A percentile compares a stretch with the other conserved stretches of the same genome.
Evolutionary conservation across 2,113 vertebrate genomes (phyloP).

Genomic region (Pelecanoides urinatrix): DNA sequence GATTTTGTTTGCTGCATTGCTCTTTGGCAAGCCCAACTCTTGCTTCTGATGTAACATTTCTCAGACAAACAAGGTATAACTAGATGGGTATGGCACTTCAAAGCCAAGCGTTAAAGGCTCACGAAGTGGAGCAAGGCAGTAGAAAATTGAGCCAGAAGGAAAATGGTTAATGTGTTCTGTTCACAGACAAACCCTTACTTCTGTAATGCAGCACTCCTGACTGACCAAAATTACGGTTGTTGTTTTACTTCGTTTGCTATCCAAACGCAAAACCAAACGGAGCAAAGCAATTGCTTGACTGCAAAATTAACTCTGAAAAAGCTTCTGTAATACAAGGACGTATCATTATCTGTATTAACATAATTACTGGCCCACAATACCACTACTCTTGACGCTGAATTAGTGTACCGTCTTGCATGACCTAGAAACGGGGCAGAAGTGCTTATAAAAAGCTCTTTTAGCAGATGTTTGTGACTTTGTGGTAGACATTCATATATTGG

Average conservation of each 20-base stretch:
- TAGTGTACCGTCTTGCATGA: not conserved
- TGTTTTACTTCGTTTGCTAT: not conserved
- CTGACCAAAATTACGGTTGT: not conserved
- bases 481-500: not conserved
- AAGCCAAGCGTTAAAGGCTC: not conserved
- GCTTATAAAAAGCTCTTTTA: conserved; percentile 9
- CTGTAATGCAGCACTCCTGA: not conserved
- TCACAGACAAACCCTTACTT: not conserved
- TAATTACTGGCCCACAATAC: not conserved
- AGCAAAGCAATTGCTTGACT: not conserved
- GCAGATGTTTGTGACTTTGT: not conserved
- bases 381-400: conserved; percentile 1
- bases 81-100: not conserved
- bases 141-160: not conserved
- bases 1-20: not conserved
- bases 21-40: not conserved
- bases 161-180: not conserved
- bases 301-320: conserved; percentile 39
- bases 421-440: not conserved
- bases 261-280: not conserved
- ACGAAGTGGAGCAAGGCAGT: not conserved
- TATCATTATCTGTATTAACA: conserved; percentile 20
- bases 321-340: not conserved
- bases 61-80: not conserved
- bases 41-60: not conserved